A percentile compares a stretch with the other conserved stretches of the same genome.
These are phyloP conservation scores for Ischnura elegans DNA, from an alignment of 2,888 invertebrate genomes.

Conservation along the genomic window DNA sequence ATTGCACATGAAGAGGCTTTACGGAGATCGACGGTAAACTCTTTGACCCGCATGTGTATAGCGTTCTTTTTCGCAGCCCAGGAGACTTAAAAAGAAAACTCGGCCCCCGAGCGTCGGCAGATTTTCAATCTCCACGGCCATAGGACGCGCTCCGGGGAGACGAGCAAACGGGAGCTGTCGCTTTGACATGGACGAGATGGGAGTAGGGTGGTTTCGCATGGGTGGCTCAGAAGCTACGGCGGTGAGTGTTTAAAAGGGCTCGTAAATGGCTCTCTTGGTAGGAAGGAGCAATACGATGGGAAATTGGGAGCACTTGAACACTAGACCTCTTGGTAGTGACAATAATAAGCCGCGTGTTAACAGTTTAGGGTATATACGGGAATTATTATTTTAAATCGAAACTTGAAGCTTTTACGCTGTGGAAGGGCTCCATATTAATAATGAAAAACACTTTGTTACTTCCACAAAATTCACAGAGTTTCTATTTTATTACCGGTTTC, in stretches of 20 bases:
- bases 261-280: neutral
- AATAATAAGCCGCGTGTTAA: too few species aligned
- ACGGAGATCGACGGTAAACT: too few species aligned
- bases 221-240: neutral
- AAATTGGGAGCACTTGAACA: neutral
- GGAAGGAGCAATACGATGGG: neutral
- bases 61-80: neutral
- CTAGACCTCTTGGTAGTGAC: too few species aligned
- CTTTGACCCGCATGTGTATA: neutral
- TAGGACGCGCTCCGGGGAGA: neutral
- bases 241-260: neutral
- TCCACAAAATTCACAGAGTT: too few species aligned
- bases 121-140: neutral
- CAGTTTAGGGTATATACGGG: too few species aligned
- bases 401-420: too few species aligned
- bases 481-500: too few species aligned
- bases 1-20: too few species aligned
- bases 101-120: neutral
- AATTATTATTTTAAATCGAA: too few species aligned
- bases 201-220: neutral
- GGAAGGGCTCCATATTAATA: too few species aligned
- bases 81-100: neutral
- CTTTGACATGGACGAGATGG: conserved; percentile 29
- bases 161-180: conserved; percentile 37
- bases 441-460: too few species aligned